Percentiles rank a stretch among this genome's conserved stretches.
These are phyloP conservation scores for Leptodactylus fuscus DNA, from an alignment of 2,113 vertebrate genomes.

Conservation along the genomic window DNA sequence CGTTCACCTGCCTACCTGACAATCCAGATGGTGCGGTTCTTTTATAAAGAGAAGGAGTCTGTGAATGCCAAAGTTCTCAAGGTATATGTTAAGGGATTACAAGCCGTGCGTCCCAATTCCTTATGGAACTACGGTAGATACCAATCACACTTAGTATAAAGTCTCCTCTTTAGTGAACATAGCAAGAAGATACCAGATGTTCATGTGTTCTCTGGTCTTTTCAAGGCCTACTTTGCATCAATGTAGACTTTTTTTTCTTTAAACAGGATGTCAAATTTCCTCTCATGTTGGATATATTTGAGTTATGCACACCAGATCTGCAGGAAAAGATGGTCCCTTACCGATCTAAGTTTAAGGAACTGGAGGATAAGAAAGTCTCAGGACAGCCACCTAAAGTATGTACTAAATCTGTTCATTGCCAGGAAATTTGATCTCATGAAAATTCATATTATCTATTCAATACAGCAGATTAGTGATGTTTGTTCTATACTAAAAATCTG, in stretches of 20 bases:
- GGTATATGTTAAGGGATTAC: constrained; percentile 68
- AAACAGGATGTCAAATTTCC: constrained; percentile 97
- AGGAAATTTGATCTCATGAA: too few species aligned
- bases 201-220: too few species aligned
- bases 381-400: constrained; percentile 85
- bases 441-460: too few species aligned
- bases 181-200: too few species aligned
- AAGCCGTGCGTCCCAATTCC: too few species aligned
- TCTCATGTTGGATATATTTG: constrained; percentile 97
- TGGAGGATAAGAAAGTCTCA: constrained; percentile 93
- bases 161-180: too few species aligned
- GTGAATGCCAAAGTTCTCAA: constrained; percentile 99
- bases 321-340: constrained; percentile 94
- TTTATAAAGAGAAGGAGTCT: constrained; percentile 99
- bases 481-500: too few species aligned
- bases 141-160: too few species aligned
- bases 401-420: constrained; percentile 4
- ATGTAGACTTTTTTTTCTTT: neutral
- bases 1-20: constrained; percentile 95
- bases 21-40: constrained; percentile 98
- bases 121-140: too few species aligned
- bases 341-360: constrained; percentile 94
- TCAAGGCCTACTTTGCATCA: too few species aligned
- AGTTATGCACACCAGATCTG: constrained; percentile 90
- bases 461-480: too few species aligned